phyloP scores from a whole-genome alignment of 2,113 vertebrate genomes.

The Eupsittula cactorum region DNA sequence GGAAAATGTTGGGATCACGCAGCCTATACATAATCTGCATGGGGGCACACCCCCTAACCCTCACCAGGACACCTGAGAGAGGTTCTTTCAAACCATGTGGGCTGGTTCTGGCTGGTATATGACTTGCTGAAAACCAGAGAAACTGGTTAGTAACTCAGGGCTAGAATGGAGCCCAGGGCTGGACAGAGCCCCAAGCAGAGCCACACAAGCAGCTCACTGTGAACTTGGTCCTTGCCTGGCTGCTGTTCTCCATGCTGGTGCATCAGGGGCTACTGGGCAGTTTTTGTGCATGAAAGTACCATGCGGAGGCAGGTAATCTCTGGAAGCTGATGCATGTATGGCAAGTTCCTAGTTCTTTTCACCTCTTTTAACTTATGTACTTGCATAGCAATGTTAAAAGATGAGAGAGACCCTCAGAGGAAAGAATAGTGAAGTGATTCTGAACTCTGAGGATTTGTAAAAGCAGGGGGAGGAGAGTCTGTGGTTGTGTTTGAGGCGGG shows the following conservation, averaged over 20 bases:
- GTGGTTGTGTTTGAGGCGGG: not conserved
- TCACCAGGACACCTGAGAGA: not conserved
- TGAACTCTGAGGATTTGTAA: not conserved
- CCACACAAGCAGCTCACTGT: not conserved
- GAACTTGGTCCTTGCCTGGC: not conserved
- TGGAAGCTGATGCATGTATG: not conserved
- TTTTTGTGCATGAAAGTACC: not conserved
- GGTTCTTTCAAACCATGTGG: not conserved
- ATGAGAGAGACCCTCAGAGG: not conserved
- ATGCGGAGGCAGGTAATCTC: not conserved
- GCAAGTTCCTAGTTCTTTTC: not conserved
- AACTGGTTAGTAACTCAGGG: not conserved
- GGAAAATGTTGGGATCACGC: not conserved
- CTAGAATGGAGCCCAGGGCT: not conserved
- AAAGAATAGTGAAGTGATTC: not conserved
- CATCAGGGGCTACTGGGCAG: not conserved
- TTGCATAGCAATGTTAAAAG: not conserved
- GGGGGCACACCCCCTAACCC: not conserved
- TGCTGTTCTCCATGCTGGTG: not conserved
- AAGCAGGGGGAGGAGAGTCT: not conserved
- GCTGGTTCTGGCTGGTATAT: not conserved
- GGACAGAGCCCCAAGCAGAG: not conserved
- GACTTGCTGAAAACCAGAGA: not conserved
- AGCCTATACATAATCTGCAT: not conserved
- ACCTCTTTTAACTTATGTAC: not conserved